Evolutionary conservation across 2,888 invertebrate genomes (phyloP), one percentile per base, ranked within the genome.

Genomic region (Thymelicus lineola): DNA sequence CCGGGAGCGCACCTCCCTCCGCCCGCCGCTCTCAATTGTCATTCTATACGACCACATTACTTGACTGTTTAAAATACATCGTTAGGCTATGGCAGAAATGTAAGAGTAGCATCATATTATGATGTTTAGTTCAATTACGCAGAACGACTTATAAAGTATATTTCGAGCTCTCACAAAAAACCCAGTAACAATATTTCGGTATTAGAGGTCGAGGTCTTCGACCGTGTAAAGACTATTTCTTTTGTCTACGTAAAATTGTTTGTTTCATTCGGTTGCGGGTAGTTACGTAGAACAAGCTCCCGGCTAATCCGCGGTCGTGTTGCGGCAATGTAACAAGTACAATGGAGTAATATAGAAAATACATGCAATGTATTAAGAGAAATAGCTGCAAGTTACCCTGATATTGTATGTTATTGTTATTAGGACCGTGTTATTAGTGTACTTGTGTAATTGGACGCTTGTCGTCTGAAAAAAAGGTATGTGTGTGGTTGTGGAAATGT

Each of bases 221-320:
- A 65, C 45, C 65, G 45, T 65, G 42, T 35, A 65, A 64, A 65
- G n/a, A 42, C 57, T 35, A 10, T 65, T 58, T 65, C 65, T 65
- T 65, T 65, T 65, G 65, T 58, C 38, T 58, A 38, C 58, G 58
- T 38, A 20, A 17, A 58, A 65, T 46, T 57, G 57, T 57, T 65
- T 65, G 45, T 35, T 64, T 53, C 64, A 36, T n/a, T 38, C 35
- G 63, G 65, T 57, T 57, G 28, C 45, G 38, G 42, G 35, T 55
- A 12, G 65, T 65, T 65, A 57, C 65, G 28, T 14, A 7, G 28
- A 57, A 65, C 65, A 45, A 42, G 57, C 65, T 65, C 57, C 57
- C 45, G 46, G 57, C 65, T 57, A 65, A 65, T 65, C 45, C 57
- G 55, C 28, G 64, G 65, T 65, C 65, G 57, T 65, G 65, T 65